Base-by-base conservation (phyloP, 2,888 invertebrate species). In the Spodoptera picta region DNA sequence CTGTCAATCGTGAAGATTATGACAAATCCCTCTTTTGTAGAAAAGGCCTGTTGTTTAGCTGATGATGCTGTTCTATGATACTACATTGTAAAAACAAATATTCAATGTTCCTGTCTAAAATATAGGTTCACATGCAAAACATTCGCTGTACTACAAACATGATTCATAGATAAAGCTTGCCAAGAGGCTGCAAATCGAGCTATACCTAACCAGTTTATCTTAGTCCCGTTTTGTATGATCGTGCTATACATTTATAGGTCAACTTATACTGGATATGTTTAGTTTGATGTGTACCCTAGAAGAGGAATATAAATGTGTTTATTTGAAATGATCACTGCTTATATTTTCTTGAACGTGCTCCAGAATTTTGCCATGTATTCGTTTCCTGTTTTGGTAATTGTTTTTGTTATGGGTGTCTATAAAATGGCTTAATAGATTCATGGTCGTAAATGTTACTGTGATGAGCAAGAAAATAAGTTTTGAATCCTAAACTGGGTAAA, bases 161-260 rank as follows among this genome's bases (percentile, higher is more conserved):
- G 76, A 77, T 64, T 77, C 54, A 70, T 70, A 75, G 65, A 75
- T 77, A 81, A 77, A 77, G 66, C 63, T 73, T 78, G 83, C 83
- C 83, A 80, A 76, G 74, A 76, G n/a, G 56, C 46, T 59, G 66
- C 65, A 63, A 68, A 56, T 65, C 62, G 36, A 36, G 36, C 5
- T 27, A 27, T 27, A 27, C 5, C 0, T 19, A 27, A 3, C 27
- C 27, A 27, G 27, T 27, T 27, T 27, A 27, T 27, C 27, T 4
- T 27, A 27, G 27, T 4, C 27, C 0, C 27, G 27, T 5, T 27
- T 27, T 3, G 27, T 27, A 27, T 27, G 27, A 27, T 27, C 27
- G 3, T 27, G 27, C 27, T 3, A 27, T 27, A 27, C 27, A 4
- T 27, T 27, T 4, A 5, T 5, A 3, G 27, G 27, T 5, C 27